phyloP scores from a whole-genome alignment of 2,113 vertebrate species.

The Mus spicilegus region DNA sequence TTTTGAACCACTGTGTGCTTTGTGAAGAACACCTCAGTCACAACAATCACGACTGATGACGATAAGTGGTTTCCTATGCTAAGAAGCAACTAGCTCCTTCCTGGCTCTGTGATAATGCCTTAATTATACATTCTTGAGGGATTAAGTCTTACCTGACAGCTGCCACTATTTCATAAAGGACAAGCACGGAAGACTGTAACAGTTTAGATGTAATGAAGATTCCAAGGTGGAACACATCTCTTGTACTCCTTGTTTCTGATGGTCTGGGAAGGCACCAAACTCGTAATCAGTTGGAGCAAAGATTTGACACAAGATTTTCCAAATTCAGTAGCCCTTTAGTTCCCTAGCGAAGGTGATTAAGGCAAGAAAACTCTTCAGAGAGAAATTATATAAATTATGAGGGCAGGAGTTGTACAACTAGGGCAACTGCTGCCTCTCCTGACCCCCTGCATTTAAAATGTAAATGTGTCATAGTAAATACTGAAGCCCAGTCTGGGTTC shows the following conservation, averaged over 20 bases:
- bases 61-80: neutral
- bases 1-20: neutral
- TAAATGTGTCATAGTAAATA: neutral
- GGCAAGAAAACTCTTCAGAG: neutral
- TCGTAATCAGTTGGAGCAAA: neutral
- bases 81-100: neutral
- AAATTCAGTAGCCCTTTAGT: neutral
- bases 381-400: neutral
- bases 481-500: neutral
- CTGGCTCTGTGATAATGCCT: neutral
- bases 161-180: conserved; percentile 28
- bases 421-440: neutral
- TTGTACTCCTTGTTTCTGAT: neutral
- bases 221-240: neutral
- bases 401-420: neutral
- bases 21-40: neutral
- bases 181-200: neutral
- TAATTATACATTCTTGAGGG: neutral
- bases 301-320: neutral
- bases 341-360: neutral
- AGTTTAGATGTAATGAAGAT: conserved; percentile 12
- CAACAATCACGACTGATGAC: conserved; percentile 20
- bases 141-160: conserved; percentile 44
- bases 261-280: neutral
- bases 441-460: neutral